These are phyloP conservation scores for Paratrypauchen microcephalus DNA, from an alignment of 2,797 vertebrate genomes.

Conservation along the genomic window DNA sequence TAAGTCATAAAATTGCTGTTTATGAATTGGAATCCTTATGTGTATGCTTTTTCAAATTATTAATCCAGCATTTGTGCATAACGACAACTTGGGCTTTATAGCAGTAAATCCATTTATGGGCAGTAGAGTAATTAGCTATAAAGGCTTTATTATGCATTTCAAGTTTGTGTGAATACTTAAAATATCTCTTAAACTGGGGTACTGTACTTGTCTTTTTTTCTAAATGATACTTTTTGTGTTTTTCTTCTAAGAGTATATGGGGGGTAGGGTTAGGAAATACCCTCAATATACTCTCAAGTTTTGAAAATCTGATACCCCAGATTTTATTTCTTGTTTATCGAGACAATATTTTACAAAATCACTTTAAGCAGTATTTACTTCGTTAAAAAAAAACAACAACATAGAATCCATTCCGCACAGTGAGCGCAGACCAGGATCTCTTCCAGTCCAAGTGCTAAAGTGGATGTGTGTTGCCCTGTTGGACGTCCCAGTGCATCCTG, in stretches of 20 bases:
- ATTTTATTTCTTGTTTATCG: constrained; percentile 4
- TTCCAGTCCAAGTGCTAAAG: constrained; percentile 42
- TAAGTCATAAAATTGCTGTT: not conserved
- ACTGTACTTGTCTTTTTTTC: no score
- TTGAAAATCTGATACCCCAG: no score
- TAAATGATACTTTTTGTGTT: no score
- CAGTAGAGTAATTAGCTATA: not conserved
- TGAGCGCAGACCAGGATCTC: constrained; percentile 34
- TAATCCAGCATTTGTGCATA: constrained; percentile 38
- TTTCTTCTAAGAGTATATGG: no score
- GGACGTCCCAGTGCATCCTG: constrained; percentile 45
- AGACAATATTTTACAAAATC: not conserved
- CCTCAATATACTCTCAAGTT: no score
- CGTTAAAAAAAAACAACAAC: constrained; percentile 13
- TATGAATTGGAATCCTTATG: not conserved
- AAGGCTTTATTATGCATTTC: not conserved
- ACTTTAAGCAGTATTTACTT: not conserved
- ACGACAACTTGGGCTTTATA: not conserved
- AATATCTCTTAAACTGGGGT: not conserved
- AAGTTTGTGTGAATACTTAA: not conserved
- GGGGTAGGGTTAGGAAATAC: no score
- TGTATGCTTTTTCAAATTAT: constrained; percentile 27
- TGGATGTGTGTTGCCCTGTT: constrained; percentile 52
- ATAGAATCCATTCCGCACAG: constrained; percentile 17
- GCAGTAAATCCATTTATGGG: not conserved